Conservation (phyloP, 2,113 vertebrate genomes). For the Lamprotornis superbus region DNA sequence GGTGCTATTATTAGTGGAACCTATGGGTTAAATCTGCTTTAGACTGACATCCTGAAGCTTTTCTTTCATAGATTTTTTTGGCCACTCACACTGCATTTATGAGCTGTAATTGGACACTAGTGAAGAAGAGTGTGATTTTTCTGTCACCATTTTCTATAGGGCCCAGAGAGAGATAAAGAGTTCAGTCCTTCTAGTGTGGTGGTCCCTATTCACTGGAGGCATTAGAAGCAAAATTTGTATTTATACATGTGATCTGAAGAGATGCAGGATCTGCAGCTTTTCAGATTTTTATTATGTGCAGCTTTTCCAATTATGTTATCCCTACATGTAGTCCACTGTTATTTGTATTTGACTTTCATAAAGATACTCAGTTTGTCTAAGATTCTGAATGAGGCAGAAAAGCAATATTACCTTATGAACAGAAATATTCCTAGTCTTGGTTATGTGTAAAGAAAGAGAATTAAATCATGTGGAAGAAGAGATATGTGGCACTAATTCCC, state of each 20-base stretch:
- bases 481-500: background rate
- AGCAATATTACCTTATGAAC: background rate
- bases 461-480: background rate
- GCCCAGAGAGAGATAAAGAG: accelerated
- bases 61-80: background rate
- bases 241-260: background rate
- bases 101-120: accelerated
- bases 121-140: background rate
- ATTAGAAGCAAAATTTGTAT: background rate
- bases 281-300: background rate
- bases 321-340: background rate
- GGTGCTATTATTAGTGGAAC: too few species aligned
- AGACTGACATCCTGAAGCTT: background rate
- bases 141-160: background rate
- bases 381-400: background rate
- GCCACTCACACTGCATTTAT: background rate
- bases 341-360: background rate
- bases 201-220: accelerated
- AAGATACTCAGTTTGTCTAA: background rate
- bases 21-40: accelerated
- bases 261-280: background rate
- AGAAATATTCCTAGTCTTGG: background rate
- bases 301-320: background rate
- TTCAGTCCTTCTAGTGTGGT: background rate
- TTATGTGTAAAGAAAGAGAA: background rate